Base-by-base conservation (phyloP, 1,140 invertebrate species). In the Drosophila bocki region DNA sequence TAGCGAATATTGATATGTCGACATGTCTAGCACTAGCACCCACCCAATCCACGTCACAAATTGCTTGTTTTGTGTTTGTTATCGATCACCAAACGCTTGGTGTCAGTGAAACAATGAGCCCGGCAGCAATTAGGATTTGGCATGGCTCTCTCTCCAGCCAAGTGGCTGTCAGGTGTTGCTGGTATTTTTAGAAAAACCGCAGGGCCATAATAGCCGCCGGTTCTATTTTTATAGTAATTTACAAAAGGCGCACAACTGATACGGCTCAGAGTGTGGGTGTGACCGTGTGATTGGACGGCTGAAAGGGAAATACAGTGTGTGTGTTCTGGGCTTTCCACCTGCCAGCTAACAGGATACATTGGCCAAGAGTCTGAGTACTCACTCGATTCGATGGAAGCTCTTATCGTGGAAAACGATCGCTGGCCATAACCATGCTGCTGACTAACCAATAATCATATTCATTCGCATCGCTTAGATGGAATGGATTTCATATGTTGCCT, bases 1-100 rank as follows among this genome's bases (percentile, higher is more conserved):
- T 45, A 71, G 45, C 39, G 13, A 56, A n/a, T 62, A 75, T 56
- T 26, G 67, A 59, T 57, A 67, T 80, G 59, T 56, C 63, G 53
- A 63, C 35, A 42, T 39, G 17, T 22, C 29, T 69, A 67, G 44
- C 35, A 70, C 58, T 54, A 41, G 67, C 83, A 80, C 76, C 83
- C 71, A 45, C 64, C 64, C 35, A 86, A 91, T 80, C 63, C 69
- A 90, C 85, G 86, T 90, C 85, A 90, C 75, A 91, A 85, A 91
- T 76, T 79, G 85, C 61, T 82, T 70, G 80, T 70, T 80, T 77
- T 44, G 53, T 47, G 32, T 50, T 53, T 76, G 74, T 75, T 53
- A 54, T 74, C 57, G 71, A 62, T 75, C 71, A 75, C 67, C 68
- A 48, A 47, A 48, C 45, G 69, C 41, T 67, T 48, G 80, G 78